phyloP scores from a whole-genome alignment of 2,113 vertebrate genomes.

The Sprattus sprattus region DNA sequence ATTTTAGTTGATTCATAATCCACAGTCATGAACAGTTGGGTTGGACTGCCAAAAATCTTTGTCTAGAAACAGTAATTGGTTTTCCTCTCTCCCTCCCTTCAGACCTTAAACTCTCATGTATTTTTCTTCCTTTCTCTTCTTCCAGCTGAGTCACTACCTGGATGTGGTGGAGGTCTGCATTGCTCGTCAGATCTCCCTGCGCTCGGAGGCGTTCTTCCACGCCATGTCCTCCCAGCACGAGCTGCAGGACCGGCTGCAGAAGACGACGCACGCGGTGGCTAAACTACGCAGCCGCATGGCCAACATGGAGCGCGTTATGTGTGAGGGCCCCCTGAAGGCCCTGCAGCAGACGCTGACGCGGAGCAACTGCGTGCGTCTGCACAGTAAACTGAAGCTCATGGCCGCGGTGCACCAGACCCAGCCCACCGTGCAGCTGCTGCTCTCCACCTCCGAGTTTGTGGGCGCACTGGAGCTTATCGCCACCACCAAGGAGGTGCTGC shows the following conservation, averaged over 20 bases:
- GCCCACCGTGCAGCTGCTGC: constrained; percentile 94
- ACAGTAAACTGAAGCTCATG: constrained; percentile 96
- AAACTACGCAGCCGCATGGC: constrained; percentile 86
- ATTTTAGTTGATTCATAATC: no score
- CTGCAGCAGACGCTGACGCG: constrained; percentile 84
- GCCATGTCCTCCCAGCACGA: constrained; percentile 99
- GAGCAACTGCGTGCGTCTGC: constrained; percentile 88
- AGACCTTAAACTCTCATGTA: background rate
- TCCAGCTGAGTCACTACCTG: constrained; percentile 95
- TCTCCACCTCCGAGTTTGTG: constrained; percentile 94
- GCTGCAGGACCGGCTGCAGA: constrained; percentile 93
- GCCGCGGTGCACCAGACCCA: constrained; percentile 98
- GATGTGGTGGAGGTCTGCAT: constrained; percentile 99
- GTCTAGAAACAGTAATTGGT: no score
- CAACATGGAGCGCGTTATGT: constrained; percentile 88
- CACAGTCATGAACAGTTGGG: no score
- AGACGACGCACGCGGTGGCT: constrained; percentile 88
- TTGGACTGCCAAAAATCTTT: no score
- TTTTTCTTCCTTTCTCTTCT: background rate
- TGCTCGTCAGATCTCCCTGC: constrained; percentile 95
- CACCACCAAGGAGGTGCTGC: constrained; percentile 96
- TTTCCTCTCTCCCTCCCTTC: background rate
- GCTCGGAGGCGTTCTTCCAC: constrained; percentile 98
- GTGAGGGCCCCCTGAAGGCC: constrained; percentile 85
- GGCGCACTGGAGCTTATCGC: constrained; percentile 96